Conservation (phyloP, 2,113 vertebrate species). For the Tympanuchus pallidicinctus region DNA sequence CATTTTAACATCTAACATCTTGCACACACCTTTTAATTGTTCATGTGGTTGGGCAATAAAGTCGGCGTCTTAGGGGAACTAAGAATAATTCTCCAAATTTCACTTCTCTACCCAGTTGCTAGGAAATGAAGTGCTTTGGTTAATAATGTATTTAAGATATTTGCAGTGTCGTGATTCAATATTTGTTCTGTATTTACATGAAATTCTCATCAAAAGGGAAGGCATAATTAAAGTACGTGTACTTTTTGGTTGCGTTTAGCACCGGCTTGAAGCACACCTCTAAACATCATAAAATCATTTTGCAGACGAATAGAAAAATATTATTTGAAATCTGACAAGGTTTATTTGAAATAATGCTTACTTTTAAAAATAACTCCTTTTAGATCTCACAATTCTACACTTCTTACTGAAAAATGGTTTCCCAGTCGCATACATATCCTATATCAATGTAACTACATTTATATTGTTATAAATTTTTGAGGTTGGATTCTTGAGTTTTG, state of each 20-base stretch:
- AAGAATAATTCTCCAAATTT: constrained; percentile 61
- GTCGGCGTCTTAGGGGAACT: constrained; percentile 45
- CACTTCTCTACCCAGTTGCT: constrained; percentile 26
- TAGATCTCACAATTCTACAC: constrained; percentile 67
- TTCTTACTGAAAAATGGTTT: constrained; percentile 77
- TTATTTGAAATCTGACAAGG: constrained; percentile 71
- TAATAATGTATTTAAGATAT: constrained; percentile 27
- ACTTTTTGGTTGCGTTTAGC: constrained; percentile 54
- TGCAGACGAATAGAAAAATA: constrained; percentile 60
- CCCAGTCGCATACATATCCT: constrained; percentile 82
- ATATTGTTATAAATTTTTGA: constrained; percentile 93
- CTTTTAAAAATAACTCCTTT: constrained; percentile 74
- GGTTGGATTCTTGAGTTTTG: constrained; percentile 89
- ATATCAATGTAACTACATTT: constrained; percentile 82
- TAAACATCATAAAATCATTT: constrained; percentile 64
- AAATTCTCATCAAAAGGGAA: constrained; percentile 47
- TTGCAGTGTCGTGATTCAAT: constrained; percentile 11
- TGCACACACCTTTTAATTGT: constrained; percentile 66
- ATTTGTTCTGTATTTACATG: constrained; percentile 38
- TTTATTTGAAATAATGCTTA: constrained; percentile 81
- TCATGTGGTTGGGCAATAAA: constrained; percentile 55
- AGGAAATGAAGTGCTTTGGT: constrained; percentile 27
- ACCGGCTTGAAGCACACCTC: constrained; percentile 23
- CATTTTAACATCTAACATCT: constrained; percentile 48
- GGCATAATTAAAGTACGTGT: background rate